Percentiles rank a stretch among this genome's conserved stretches.
Evolutionary conservation across 53 echinoderm and acorn worm genomes (phyloP).

Genomic region (Holothuria scabra): DNA sequence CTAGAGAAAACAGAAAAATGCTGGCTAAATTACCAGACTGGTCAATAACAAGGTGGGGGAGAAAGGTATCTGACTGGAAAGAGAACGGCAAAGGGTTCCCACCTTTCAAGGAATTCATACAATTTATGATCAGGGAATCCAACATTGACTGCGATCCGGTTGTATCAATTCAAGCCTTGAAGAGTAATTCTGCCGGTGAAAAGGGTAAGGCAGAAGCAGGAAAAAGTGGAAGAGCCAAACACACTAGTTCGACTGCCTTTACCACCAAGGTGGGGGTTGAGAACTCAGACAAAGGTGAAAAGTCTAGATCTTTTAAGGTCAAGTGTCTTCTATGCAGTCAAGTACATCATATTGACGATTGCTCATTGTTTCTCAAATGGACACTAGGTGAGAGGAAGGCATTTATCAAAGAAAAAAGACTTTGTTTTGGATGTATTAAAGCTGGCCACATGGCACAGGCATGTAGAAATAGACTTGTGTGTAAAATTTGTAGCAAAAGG

Average conservation of each 20-base stretch:
- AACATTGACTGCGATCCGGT: conserved; percentile 19
- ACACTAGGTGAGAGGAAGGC: neutral
- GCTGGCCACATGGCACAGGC: neutral
- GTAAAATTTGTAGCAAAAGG: conserved; percentile 50
- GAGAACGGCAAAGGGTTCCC: conserved; percentile 14
- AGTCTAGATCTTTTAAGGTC: neutral
- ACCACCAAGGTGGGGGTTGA: neutral
- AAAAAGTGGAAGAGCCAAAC: neutral
- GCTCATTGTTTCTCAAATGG: neutral
- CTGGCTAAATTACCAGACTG: conserved; percentile 1
- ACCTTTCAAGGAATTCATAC: neutral
- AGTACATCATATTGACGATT: neutral
- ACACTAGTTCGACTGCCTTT: neutral
- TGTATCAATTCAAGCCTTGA: neutral
- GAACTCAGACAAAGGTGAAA: neutral
- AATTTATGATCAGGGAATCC: neutral
- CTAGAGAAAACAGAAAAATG: conserved; percentile 29
- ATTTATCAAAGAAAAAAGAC: neutral
- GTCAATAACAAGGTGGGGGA: conserved; percentile 12
- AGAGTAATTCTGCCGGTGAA: neutral
- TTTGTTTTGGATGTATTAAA: neutral
- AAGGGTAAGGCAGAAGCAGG: neutral
- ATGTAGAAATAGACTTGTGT: conserved; percentile 38
- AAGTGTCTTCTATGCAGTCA: conserved; percentile 5
- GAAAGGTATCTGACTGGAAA: neutral